phyloP scores from a whole-genome alignment of 2,888 invertebrate genomes.

The Oscheius sp. region DNA sequence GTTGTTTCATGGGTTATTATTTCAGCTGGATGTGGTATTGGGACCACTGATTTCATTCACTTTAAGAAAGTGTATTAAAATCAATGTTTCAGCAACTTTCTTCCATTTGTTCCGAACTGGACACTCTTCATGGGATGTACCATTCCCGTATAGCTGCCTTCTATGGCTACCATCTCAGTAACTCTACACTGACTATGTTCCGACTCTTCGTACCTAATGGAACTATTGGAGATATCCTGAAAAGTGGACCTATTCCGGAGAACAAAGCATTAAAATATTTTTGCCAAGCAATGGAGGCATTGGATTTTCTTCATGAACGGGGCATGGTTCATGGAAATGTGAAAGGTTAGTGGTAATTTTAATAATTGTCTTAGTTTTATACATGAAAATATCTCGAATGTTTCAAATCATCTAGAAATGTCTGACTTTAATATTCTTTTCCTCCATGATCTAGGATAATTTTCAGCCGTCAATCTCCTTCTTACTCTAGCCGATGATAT shows the following conservation, averaged over 20 bases:
- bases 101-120: constrained; percentile 31
- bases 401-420: too few relatives aligned
- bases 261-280: constrained; percentile 36
- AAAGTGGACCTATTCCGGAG: constrained; percentile 27
- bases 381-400: too few relatives aligned
- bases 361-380: too few relatives aligned
- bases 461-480: constrained; percentile 46
- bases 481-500: constrained; percentile 50
- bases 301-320: constrained; percentile 40
- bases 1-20: too few relatives aligned
- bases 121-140: constrained; percentile 31
- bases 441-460: too few relatives aligned
- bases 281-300: constrained; percentile 38
- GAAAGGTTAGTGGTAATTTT: constrained; percentile 34
- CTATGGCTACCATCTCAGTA: constrained; percentile 21
- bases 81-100: constrained; percentile 7
- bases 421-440: too few relatives aligned
- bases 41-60: background rate
- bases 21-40: background rate
- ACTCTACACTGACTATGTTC: constrained; percentile 36
- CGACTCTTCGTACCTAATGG: constrained; percentile 43
- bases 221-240: constrained; percentile 44
- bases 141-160: constrained; percentile 38
- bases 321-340: constrained; percentile 42
- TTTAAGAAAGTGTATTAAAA: background rate